phyloP scores from a whole-genome alignment of 2,113 vertebrate genomes.

The Macaca nemestrina region DNA sequence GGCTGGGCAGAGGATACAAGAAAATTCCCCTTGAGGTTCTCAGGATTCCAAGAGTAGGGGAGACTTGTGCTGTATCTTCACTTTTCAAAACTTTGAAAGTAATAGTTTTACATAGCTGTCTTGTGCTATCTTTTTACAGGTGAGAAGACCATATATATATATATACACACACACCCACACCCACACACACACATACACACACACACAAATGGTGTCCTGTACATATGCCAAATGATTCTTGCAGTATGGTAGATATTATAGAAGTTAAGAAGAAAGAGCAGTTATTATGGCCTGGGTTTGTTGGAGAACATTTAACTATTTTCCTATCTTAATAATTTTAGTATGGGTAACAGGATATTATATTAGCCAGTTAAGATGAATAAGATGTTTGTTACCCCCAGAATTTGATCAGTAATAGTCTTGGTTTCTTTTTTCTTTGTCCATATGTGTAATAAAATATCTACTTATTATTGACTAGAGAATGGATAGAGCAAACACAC shows the following conservation, averaged over 20 bases:
- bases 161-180: too few species aligned
- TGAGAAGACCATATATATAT: not conserved
- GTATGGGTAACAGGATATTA: not conserved
- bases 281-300: not conserved
- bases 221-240: not conserved
- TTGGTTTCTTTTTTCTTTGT: not conserved
- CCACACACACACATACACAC: too few species aligned
- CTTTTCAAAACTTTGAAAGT: not conserved
- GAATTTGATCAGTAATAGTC: not conserved
- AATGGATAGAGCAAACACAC: not conserved
- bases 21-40: not conserved
- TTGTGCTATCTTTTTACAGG: not conserved
- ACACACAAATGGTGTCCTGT: not conserved
- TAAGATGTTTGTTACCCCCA: not conserved
- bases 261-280: not conserved
- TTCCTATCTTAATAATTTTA: not conserved
- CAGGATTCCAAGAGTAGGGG: not conserved
- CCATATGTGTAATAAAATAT: not conserved
- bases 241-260: not conserved
- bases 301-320: not conserved
- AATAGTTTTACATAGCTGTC: not conserved
- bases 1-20: not conserved
- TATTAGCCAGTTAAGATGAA: not conserved
- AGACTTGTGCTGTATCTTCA: not conserved
- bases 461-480: not conserved